Conservation (phyloP, 1,140 invertebrate genomes). For the Aphaenogaster floridana region DNA sequence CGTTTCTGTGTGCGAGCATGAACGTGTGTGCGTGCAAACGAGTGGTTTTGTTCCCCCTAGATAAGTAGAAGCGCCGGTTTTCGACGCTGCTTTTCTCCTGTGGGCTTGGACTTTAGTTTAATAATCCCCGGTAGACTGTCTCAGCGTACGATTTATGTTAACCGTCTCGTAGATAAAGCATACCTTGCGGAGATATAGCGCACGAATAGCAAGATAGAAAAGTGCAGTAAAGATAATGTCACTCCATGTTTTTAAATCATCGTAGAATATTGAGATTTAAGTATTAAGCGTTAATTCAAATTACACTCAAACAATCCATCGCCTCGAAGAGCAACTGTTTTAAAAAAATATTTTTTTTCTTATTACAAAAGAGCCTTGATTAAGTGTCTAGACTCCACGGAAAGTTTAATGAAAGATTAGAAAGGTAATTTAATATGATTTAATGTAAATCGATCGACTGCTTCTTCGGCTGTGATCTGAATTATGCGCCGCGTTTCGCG, state of each 20-base stretch:
- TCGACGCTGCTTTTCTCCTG: slow-evolving; percentile 29
- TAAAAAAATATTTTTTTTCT: not conserved
- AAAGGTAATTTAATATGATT: not conserved
- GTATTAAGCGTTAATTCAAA: not conserved
- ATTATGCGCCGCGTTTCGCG: slow-evolving; percentile 25
- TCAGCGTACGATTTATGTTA: slow-evolving; percentile 20
- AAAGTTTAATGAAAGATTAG: not conserved
- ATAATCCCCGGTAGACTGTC: not conserved
- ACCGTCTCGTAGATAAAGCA: slow-evolving; percentile 21
- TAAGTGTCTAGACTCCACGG: not conserved
- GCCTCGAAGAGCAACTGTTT: not conserved
- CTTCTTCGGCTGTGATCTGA: not conserved
- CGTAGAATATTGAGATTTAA: not conserved
- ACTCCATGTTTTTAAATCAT: not conserved
- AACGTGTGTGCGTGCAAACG: slow-evolving; percentile 21
- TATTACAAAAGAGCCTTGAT: not conserved
- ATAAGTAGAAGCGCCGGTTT: slow-evolving; percentile 40
- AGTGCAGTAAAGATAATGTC: not conserved
- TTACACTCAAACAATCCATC: not conserved
- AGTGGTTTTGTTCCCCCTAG: slow-evolving; percentile 41
- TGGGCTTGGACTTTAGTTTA: slow-evolving; percentile 1
- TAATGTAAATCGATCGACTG: not conserved
- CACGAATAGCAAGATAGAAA: not conserved
- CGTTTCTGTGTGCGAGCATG: not conserved
- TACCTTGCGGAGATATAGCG: not conserved